Evolutionary conservation across 1,140 invertebrate genomes (phyloP), one percentile per base, ranked within the genome.

Genomic region (Scaptomyza montana): DNA sequence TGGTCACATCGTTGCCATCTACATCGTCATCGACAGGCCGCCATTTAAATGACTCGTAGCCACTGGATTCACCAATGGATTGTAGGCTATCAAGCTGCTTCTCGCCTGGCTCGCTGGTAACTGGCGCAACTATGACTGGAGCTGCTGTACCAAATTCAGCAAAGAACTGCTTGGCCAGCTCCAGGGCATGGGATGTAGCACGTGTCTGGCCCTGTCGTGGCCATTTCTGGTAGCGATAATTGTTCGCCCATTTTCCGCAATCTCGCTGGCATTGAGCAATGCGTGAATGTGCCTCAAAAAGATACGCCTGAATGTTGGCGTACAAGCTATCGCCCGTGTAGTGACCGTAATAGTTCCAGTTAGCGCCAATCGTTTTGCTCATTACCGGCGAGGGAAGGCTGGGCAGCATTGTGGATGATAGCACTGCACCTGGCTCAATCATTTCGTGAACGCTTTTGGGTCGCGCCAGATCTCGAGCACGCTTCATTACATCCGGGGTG

Each of bases 231-330:
- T 92, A 92, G 12, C 80, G 84, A 63, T 92, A 92, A 41, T 57
- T 80, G 28, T 90, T 90, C 2, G 90, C 95, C 98, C 98, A 99
- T 53, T 93, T 93, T 0, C 92, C 86, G 81, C 96, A 98, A 0
- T 96, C 96, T 10, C 94, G 92, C 50, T 94, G 93, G 91, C 96
- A 96, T 6, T 94, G 93, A 21, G 94, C 93, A 39, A 98, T 96
- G 89, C 95, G 95, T 76, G 94, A 94, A 65, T 95, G 93, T 2
- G 97, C 97, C 87, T 98, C 97, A 79, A 95, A 95, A 12, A 98
- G 93, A 90, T 97, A 97, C 6, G 95, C 95, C 90, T 96, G 95
- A 89, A 96, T 96, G 92, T 97, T 97, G 16, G 95, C 95, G 85
- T 95, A 96, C 55, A 97, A 89, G 68, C 93, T 95, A 28, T 93